Evolutionary conservation across 92 coral and sea anemone genomes (phyloP).

Genomic region (Chrysogorgia sp.): DNA sequence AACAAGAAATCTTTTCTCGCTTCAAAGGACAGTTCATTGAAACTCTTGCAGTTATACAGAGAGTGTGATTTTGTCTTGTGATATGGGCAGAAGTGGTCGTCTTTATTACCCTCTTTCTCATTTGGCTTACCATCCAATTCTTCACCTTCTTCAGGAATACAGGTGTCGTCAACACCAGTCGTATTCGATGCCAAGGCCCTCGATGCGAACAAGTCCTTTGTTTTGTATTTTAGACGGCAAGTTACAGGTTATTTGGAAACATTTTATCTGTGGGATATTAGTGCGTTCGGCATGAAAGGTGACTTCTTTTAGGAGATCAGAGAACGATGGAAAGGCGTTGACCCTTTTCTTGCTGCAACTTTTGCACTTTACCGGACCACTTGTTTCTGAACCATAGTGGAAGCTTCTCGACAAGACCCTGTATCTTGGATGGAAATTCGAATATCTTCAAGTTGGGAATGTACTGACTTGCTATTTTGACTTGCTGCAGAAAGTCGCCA

Average conservation of each 20-base stretch:
- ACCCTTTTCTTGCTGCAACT: conserved; percentile 48
- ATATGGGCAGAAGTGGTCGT: conserved; percentile 44
- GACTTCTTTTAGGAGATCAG: conserved; percentile 54
- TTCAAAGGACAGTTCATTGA: conserved; percentile 47
- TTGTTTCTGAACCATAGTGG: conserved; percentile 60
- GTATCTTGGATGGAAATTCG: conserved; percentile 59
- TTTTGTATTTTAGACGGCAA: no score
- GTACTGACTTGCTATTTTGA: conserved; percentile 48
- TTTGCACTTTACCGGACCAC: conserved; percentile 62
- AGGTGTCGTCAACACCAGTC: not conserved
- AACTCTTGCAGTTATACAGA: conserved; percentile 57
- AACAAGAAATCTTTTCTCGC: conserved; percentile 59
- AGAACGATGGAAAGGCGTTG: conserved; percentile 56
- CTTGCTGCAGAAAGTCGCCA: conserved; percentile 67
- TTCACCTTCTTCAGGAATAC: conserved; percentile 32
- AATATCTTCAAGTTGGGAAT: conserved; percentile 52
- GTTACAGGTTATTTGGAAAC: no score
- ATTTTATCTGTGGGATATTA: conserved; percentile 70
- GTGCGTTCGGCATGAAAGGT: conserved; percentile 60
- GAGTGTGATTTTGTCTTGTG: conserved; percentile 58
- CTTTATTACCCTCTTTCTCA: conserved; percentile 5
- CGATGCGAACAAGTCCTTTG: conserved; percentile 4
- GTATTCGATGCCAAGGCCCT: conserved; percentile 2
- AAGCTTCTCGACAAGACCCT: conserved; percentile 55
- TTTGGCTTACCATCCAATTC: conserved; percentile 26